A percentile compares a stretch with the other conserved stretches of the same genome.
These are phyloP conservation scores for Drosophila monieri DNA, from an alignment of 2,888 invertebrate species.

Conservation along the genomic window DNA sequence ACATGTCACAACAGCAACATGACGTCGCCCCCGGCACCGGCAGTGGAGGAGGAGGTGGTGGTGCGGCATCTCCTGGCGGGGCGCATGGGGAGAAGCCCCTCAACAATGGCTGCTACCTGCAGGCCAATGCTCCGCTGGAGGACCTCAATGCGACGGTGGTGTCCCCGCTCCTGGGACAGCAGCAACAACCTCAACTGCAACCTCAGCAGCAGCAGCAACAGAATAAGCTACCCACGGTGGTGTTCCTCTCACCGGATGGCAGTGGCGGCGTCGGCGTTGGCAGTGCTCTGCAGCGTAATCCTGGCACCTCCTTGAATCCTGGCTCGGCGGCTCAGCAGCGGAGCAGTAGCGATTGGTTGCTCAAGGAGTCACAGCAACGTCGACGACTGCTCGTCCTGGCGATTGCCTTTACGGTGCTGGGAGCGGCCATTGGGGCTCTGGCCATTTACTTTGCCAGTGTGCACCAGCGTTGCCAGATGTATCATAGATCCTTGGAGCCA, in stretches of 20 bases:
- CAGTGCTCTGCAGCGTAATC: slow-evolving; percentile 67
- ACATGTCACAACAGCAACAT: slow-evolving; percentile 23
- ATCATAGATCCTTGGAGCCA: slow-evolving; percentile 53
- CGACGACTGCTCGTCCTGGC: slow-evolving; percentile 84
- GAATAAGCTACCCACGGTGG: slow-evolving; percentile 82
- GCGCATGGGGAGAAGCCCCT: slow-evolving; percentile 60
- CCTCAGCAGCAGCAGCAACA: slow-evolving; percentile 34
- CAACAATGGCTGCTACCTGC: slow-evolving; percentile 84
- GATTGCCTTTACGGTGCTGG: slow-evolving; percentile 82
- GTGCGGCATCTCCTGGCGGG: background rate
- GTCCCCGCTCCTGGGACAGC: slow-evolving; percentile 68
- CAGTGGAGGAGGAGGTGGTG: background rate
- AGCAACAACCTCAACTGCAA: slow-evolving; percentile 11
- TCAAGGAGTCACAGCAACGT: slow-evolving; percentile 89
- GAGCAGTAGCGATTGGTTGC: slow-evolving; percentile 83
- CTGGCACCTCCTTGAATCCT: slow-evolving; percentile 1
- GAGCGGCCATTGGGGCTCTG: slow-evolving; percentile 83
- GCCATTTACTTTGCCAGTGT: slow-evolving; percentile 83
- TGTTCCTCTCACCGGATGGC: slow-evolving; percentile 75
- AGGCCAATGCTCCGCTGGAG: slow-evolving; percentile 51
- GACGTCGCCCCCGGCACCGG: slow-evolving; percentile 7
- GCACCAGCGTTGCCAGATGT: slow-evolving; percentile 59
- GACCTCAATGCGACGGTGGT: slow-evolving; percentile 66
- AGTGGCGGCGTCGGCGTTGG: slow-evolving; percentile 60
- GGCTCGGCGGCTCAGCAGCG: slow-evolving; percentile 2